Base-by-base conservation (phyloP, 1,140 invertebrate genomes). In the Ostrea edulis region DNA sequence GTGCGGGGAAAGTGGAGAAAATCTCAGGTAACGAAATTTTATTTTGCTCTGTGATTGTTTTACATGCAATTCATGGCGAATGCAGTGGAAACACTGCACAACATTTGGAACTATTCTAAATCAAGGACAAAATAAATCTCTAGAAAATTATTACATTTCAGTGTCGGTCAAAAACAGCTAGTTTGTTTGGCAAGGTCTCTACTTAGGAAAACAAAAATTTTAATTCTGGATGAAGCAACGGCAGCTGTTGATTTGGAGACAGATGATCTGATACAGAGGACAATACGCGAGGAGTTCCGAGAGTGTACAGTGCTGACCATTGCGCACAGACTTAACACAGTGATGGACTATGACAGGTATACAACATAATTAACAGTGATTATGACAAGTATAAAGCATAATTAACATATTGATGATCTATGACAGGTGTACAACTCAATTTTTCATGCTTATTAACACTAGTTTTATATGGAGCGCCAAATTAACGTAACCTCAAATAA, bases 151-250 rank as follows among this genome's bases (percentile, higher is more conserved):
- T 44, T 44, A 5, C 35, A 20, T 93, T 93, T 54, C 77, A 95
- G 95, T 92, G 94, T 96, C 81, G 95, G 96, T 29, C 95, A 96
- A 90, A 89, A 94, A 53, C 95, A 96, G 86, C 90, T 96, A 65
- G 88, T 96, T 8, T 96, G 95, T 87, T 89, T 96, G 51, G 95
- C 96, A 22, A 91, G 95, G 86, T 95, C 95, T 20, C 87, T 96
- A 9, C 91, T 96, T 12, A 92, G 94, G 81, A 93, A 94, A 71
- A 93, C 97, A 93, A 96, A 97, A 95, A 96, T 99, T 77, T 95
- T 98, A 22, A 96, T 98, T 88, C 95, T 98, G 22, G 94, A 95
- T 89, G 94, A 95, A 85, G 94, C 94, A 7, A 95, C 94, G 22
- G 94, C 94, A 25, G 92, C 93, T 4, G 92, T 95, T 20, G 94